A percentile compares a stretch with the other conserved stretches of the same genome.
Conservation (phyloP, 2,888 invertebrate genomes). For the Meiosimyza decipiens region DNA sequence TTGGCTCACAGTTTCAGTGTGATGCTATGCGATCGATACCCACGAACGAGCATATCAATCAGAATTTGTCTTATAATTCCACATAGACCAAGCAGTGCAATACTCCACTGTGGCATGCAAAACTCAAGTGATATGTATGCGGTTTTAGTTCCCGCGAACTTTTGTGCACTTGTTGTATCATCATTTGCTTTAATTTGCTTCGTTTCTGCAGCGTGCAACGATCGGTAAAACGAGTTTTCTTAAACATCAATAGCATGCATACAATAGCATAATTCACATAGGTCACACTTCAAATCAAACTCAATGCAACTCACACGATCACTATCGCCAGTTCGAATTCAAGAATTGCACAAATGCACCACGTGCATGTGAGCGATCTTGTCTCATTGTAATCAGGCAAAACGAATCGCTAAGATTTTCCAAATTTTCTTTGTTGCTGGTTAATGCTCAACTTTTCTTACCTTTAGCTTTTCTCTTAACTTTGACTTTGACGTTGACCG, state of each 20-base stretch:
- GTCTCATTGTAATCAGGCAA: conserved; percentile 55
- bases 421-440: neutral
- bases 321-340: neutral
- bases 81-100: neutral
- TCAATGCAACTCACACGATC: conserved; percentile 50
- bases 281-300: conserved; percentile 40
- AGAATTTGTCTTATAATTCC: conserved; percentile 45
- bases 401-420: conserved; percentile 50
- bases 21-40: conserved; percentile 50
- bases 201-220: conserved; percentile 32
- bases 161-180: conserved; percentile 52
- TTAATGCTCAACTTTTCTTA: conserved; percentile 23
- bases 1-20: conserved; percentile 58
- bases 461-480: conserved; percentile 25
- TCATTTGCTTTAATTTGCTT: neutral
- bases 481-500: conserved; percentile 39
- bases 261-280: neutral
- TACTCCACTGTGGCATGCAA: neutral
- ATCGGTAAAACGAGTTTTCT: neutral
- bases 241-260: no score
- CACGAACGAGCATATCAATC: conserved; percentile 43
- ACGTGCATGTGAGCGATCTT: conserved; percentile 25
- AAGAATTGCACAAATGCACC: neutral
- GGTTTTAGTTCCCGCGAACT: conserved; percentile 56
- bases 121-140: conserved; percentile 30